These are phyloP conservation scores for Prochilodus magdalenae DNA, from an alignment of 2,113 vertebrate species.

Conservation along the genomic window DNA sequence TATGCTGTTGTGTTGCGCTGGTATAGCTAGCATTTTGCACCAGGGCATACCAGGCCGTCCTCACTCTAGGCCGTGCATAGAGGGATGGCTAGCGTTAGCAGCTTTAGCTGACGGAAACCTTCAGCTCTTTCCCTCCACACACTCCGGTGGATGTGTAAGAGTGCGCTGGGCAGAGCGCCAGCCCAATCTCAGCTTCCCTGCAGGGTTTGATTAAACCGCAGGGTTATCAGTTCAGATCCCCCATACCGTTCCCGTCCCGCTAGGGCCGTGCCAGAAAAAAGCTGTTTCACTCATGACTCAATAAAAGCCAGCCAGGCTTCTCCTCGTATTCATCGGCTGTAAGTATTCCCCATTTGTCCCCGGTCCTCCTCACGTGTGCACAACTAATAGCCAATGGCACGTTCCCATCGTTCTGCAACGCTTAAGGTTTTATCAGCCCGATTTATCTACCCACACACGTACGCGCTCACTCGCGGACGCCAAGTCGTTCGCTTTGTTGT, in stretches of 20 bases:
- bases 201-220: slow-evolving; percentile 44
- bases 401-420: slow-evolving; percentile 7
- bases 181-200: slow-evolving; percentile 35
- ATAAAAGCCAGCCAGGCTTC: slow-evolving; percentile 31
- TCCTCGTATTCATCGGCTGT: slow-evolving; percentile 23
- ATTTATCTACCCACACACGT: neutral
- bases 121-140: slow-evolving; percentile 42
- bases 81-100: neutral
- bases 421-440: slow-evolving; percentile 13
- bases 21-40: neutral
- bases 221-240: slow-evolving; percentile 38
- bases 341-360: slow-evolving; percentile 24
- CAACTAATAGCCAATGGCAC: slow-evolving; percentile 32
- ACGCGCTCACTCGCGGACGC: neutral
- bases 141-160: slow-evolving; percentile 5
- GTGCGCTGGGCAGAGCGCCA: slow-evolving; percentile 40
- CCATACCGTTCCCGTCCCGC: neutral
- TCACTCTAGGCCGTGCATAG: neutral
- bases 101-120: slow-evolving; percentile 28
- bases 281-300: slow-evolving; percentile 24
- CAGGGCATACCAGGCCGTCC: neutral
- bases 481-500: neutral
- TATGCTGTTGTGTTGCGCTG: too few species aligned
- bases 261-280: neutral
- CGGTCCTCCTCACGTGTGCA: neutral